Evolutionary conservation across 37 sponge, comb jelly and placozoan genomes (phyloP).

Genomic region (Dysidea cf. avara): DNA sequence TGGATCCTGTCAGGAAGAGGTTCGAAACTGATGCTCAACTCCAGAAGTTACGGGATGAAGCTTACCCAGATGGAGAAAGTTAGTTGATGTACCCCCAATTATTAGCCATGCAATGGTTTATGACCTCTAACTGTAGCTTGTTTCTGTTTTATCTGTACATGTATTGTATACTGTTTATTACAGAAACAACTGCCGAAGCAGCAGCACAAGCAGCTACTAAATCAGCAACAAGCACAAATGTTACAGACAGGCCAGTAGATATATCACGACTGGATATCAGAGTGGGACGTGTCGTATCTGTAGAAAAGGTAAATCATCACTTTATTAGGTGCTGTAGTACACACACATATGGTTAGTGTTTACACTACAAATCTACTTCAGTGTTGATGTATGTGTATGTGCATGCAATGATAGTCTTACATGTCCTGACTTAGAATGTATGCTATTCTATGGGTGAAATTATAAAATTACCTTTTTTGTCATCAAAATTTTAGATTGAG

Average conservation of each 20-base stretch:
- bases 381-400: slow-evolving; percentile 5
- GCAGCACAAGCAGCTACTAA: not conserved
- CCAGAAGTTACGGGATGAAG: slow-evolving; percentile 55
- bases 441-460: too few relatives aligned
- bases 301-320: slow-evolving; percentile 56
- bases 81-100: too few relatives aligned
- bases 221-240: not conserved
- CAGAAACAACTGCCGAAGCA: not conserved
- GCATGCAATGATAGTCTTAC: not conserved
- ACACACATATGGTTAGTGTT: not conserved
- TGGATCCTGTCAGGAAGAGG: slow-evolving; percentile 80
- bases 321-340: not conserved
- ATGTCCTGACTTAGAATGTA: not conserved
- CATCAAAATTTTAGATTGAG: too few relatives aligned
- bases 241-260: slow-evolving; percentile 58
- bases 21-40: slow-evolving; percentile 66
- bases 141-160: not conserved
- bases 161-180: not conserved
- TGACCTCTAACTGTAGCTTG: too few relatives aligned
- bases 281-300: slow-evolving; percentile 73
- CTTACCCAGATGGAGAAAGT: slow-evolving; percentile 75
- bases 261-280: slow-evolving; percentile 82
- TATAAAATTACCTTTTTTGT: too few relatives aligned
- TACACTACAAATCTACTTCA: too few relatives aligned
- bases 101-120: too few relatives aligned